Conservation (phyloP, 2,888 invertebrate species). For the Andrena chrysosceles region DNA sequence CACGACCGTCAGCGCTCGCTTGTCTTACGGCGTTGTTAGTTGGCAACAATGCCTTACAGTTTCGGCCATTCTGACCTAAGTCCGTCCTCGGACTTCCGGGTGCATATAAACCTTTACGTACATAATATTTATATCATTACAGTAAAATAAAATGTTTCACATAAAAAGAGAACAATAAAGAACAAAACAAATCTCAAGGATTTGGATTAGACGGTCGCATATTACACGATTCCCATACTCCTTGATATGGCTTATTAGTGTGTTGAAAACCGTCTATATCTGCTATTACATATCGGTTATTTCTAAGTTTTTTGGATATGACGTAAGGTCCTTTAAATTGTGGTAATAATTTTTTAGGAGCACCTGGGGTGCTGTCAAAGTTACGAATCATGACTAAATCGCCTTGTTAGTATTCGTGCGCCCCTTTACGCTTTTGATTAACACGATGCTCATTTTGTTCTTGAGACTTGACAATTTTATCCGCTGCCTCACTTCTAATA, state of each 20-base stretch:
- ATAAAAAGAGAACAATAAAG: neutral
- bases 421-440: neutral
- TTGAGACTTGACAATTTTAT: neutral
- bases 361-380: conserved; percentile 1
- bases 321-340: too few species aligned
- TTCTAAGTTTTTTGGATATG: too few species aligned
- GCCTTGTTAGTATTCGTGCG: neutral
- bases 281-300: conserved; percentile 23
- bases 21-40: too few species aligned
- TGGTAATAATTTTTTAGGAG: neutral
- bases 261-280: conserved; percentile 24
- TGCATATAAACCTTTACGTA: too few species aligned
- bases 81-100: neutral
- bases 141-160: neutral
- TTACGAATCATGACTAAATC: conserved; percentile 6
- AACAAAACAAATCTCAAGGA: neutral
- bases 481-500: neutral
- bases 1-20: too few species aligned
- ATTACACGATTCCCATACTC: conserved; percentile 11
- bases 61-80: neutral
- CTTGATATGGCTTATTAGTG: neutral
- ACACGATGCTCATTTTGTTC: neutral
- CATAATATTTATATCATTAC: neutral
- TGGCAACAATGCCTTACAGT: neutral
- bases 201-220: neutral